A percentile compares a stretch with the other conserved stretches of the same genome.
Conservation (phyloP, 2,888 invertebrate genomes). For the Dendrolimus houi region DNA sequence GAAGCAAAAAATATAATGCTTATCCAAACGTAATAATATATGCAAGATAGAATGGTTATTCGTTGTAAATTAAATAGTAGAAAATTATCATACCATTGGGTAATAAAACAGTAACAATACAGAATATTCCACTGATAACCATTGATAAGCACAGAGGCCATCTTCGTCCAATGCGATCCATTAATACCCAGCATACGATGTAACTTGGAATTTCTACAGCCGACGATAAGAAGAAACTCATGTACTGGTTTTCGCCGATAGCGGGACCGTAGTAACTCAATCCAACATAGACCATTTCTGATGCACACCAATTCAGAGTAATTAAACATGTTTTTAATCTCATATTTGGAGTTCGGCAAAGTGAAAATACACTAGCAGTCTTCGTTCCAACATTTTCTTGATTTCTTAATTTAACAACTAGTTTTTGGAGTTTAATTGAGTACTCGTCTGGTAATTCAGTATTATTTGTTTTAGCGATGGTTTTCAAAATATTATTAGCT, state of each 20-base stretch:
- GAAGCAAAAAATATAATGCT: conserved; percentile 24
- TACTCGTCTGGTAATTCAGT: conserved; percentile 85
- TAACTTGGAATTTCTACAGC: conserved; percentile 94
- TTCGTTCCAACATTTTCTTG: conserved; percentile 58
- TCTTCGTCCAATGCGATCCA: conserved; percentile 91
- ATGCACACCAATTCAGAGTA: conserved; percentile 94
- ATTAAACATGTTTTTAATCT: conserved; percentile 90
- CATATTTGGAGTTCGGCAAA: conserved; percentile 92
- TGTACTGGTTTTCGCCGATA: conserved; percentile 89
- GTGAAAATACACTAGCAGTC: conserved; percentile 74
- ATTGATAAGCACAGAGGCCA: conserved; percentile 93
- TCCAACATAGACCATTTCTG: conserved; percentile 94
- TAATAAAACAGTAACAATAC: conserved; percentile 88
- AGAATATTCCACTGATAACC: conserved; percentile 89
- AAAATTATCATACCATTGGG: conserved; percentile 78
- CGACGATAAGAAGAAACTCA: conserved; percentile 92
- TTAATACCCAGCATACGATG: conserved; percentile 89
- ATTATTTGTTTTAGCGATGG: conserved; percentile 86
- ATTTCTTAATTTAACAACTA: conserved; percentile 80
- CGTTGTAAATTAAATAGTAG: too few species aligned
- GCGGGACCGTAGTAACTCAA: conserved; percentile 94
- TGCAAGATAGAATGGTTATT: too few species aligned
- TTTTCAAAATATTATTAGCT: conserved; percentile 86
- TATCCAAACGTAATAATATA: too few species aligned
- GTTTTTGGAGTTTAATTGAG: conserved; percentile 82